Percentiles rank a stretch among this genome's conserved stretches.
phyloP scores from a whole-genome alignment of 1,140 invertebrate genomes.

The Saccostrea glomerata region DNA sequence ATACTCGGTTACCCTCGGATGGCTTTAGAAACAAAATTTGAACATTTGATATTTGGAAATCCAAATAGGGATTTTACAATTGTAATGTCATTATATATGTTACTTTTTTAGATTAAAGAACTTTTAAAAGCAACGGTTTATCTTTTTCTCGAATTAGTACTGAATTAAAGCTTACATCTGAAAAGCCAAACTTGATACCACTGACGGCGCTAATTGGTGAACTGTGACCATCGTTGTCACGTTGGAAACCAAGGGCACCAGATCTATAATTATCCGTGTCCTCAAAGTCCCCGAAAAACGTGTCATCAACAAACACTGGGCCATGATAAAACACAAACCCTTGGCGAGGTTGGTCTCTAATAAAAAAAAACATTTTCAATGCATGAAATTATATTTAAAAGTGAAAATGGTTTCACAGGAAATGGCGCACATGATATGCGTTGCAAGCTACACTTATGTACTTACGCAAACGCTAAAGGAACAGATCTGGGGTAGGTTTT shows the following conservation, averaged over 20 bases:
- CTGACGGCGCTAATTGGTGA: constrained; percentile 40
- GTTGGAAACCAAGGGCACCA: constrained; percentile 43
- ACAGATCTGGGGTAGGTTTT: constrained; percentile 28
- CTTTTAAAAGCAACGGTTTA: too few species aligned
- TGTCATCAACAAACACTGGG: constrained; percentile 45
- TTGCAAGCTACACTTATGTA: not conserved
- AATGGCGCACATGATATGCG: too few species aligned
- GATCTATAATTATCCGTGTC: constrained; percentile 15
- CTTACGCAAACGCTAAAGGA: constrained; percentile 25
- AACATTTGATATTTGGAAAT: not conserved
- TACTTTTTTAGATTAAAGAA: too few species aligned
- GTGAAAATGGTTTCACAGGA: too few species aligned
- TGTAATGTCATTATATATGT: too few species aligned
- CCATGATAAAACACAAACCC: constrained; percentile 52
- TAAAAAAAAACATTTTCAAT: not conserved
- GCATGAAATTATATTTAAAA: not conserved
- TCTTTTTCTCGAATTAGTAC: too few species aligned
- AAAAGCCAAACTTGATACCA: constrained; percentile 42
- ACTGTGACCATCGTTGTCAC: constrained; percentile 31
- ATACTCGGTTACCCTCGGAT: constrained; percentile 46
- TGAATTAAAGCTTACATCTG: constrained; percentile 5
- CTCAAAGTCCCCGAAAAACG: constrained; percentile 43
- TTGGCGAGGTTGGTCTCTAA: constrained; percentile 42
- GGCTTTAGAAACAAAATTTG: constrained; percentile 1
- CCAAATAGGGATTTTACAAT: too few species aligned